A percentile compares a stretch with the other conserved stretches of the same genome.
Conservation (phyloP, 1,140 invertebrate species). For the Eumeta japonica region DNA sequence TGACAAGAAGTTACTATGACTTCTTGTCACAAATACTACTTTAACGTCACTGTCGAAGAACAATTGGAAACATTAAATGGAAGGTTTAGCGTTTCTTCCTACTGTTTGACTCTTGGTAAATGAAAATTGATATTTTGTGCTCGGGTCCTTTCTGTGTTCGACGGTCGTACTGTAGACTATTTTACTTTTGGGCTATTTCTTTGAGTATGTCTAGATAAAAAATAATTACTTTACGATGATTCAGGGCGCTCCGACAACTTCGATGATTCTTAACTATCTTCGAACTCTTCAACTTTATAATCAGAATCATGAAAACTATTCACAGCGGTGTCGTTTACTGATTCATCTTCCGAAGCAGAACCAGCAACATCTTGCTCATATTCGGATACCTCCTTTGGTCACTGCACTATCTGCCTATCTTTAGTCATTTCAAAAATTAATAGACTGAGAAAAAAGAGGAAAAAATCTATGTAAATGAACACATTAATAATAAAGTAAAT, state of each 20-base stretch:
- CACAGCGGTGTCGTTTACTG: constrained; percentile 7
- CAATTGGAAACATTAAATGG: constrained; percentile 19
- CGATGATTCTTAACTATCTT: too few species aligned
- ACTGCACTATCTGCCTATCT: constrained; percentile 10
- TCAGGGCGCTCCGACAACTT: constrained; percentile 10
- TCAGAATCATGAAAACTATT: constrained; percentile 13
- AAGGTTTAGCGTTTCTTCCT: constrained; percentile 14
- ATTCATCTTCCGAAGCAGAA: constrained; percentile 11
- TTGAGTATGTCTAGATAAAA: constrained; percentile 12
- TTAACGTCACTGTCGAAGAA: constrained; percentile 20
- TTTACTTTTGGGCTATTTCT: constrained; percentile 16
- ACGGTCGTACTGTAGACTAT: constrained; percentile 12
- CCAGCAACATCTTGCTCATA: constrained; percentile 12
- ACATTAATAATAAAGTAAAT: constrained; percentile 9
- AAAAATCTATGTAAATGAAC: too few species aligned
- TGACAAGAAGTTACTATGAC: constrained; percentile 10
- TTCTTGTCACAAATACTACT: too few species aligned
- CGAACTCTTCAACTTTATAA: constrained; percentile 9
- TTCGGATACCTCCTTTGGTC: constrained; percentile 9
- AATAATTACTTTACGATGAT: constrained; percentile 11
- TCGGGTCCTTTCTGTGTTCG: constrained; percentile 14
- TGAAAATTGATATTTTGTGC: constrained; percentile 17
- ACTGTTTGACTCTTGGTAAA: constrained; percentile 19
- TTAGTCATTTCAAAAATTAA: constrained; percentile 8
- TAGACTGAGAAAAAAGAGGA: constrained; percentile 5